A percentile compares a stretch with the other conserved stretches of the same genome.
Evolutionary conservation across 2,888 invertebrate genomes (phyloP).

Genomic region (Eledona agricola): DNA sequence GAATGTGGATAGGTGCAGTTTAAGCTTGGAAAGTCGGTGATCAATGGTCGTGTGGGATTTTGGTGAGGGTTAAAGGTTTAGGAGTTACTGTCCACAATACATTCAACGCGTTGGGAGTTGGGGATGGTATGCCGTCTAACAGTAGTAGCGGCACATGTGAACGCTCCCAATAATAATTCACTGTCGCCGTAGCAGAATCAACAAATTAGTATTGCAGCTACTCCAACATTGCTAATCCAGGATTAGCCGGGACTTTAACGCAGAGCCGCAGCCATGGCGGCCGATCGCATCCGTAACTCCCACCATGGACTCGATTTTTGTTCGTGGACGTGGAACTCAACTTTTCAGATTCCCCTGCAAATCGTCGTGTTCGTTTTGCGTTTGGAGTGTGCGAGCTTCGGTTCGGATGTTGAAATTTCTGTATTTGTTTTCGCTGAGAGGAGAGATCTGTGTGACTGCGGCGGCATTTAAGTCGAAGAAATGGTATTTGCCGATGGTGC

Average conservation of each 20-base stretch:
- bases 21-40: slow-evolving; percentile 31
- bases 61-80: slow-evolving; percentile 33
- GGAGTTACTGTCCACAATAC: slow-evolving; percentile 33
- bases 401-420: slow-evolving; percentile 8
- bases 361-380: slow-evolving; percentile 23
- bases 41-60: slow-evolving; percentile 29
- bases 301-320: no score
- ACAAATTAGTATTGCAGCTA: slow-evolving; percentile 64
- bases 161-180: slow-evolving; percentile 60
- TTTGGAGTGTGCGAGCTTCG: no score
- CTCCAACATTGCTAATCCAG: slow-evolving; percentile 62
- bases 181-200: slow-evolving; percentile 63
- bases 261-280: slow-evolving; percentile 58
- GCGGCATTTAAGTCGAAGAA: slow-evolving; percentile 29
- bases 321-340: no score
- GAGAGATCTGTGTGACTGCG: slow-evolving; percentile 4
- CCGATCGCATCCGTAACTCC: slow-evolving; percentile 44
- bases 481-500: slow-evolving; percentile 25
- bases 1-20: slow-evolving; percentile 46
- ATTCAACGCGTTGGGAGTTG: slow-evolving; percentile 36
- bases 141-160: slow-evolving; percentile 51
- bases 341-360: no score
- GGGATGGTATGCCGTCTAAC: slow-evolving; percentile 37
- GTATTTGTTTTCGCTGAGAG: slow-evolving; percentile 19
- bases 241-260: slow-evolving; percentile 61